Base-by-base conservation (phyloP, 2,888 invertebrate species). In the Leptothorax acervorum region DNA sequence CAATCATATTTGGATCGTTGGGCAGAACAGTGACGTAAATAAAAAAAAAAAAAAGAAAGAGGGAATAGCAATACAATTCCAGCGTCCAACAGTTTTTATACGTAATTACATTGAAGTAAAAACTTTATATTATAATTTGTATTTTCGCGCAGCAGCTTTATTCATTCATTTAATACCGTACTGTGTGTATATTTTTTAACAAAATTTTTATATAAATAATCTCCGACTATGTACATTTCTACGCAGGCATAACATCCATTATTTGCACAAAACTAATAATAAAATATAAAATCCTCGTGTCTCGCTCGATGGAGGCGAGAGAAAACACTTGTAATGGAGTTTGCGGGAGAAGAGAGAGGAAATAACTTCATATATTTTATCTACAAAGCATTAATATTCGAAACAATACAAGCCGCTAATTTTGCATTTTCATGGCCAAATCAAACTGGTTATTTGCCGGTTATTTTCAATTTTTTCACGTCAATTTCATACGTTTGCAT, bases 351-450 rank as follows among this genome's bases (percentile, higher is more conserved):
- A 48, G 63, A 76, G 63, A 11, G 48, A 63, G 31, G 42, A 65
- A 75, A 85, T 81, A 85, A 84, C 78, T 84, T 86, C 82, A 86
- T 88, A 83, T 79, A 89, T 90, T 90, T 90, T 84, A 87, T 85
- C 84, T 82, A 87, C 85, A 84, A 87, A 82, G 75, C 84, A 84
- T 23, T 23, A 89, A 88, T 85, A 86, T 84, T 87, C 81, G 86
- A 86, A 88, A 89, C 88, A 87, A 88, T 88, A 55, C 75, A 45
- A 78, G 74, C 55, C 74, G 81, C 87, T 89, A 90, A 91, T 91
- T 90, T 85, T 70, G 75, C 82, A 89, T 86, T 78, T 70, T 66
- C n/a, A 28, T 63, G 70, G 11, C n/a, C 42, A 63, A 85, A 84
- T 74, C 62, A 42, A 84, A 39, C 31, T 55, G 48, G n/a, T 23